Percentiles rank a stretch among this genome's conserved stretches.
Conservation (phyloP, 2,797 vertebrate species). For the Gymnocypris eckloni region DNA sequence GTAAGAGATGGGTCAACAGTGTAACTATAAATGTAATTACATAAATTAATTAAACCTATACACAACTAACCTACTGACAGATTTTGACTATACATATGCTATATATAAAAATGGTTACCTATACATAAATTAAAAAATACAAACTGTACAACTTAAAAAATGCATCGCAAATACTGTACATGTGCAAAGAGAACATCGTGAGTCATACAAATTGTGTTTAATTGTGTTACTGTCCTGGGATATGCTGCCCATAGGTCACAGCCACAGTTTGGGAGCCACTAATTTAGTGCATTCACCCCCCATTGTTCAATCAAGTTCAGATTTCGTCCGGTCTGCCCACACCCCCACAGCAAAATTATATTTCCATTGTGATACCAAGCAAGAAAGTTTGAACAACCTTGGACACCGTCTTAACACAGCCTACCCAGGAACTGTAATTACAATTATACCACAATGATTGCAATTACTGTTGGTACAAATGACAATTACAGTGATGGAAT, state of each 20-base stretch:
- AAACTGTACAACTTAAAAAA: too few relatives aligned
- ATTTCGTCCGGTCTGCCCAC: not conserved
- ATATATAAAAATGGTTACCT: too few relatives aligned
- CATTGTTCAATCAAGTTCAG: slow-evolving; percentile 10
- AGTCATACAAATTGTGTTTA: too few relatives aligned
- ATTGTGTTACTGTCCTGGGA: not conserved
- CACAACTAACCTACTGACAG: too few relatives aligned
- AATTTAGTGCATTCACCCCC: not conserved
- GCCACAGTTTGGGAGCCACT: not conserved
- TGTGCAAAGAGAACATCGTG: too few relatives aligned
- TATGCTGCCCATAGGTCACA: not conserved
- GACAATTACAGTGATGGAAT: slow-evolving; percentile 19
- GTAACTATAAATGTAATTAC: not conserved
- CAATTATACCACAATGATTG: slow-evolving; percentile 18
- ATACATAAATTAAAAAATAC: too few relatives aligned
- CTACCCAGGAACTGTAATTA: slow-evolving; percentile 69
- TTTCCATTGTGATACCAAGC: not conserved
- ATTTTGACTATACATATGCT: too few relatives aligned
- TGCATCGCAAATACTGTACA: too few relatives aligned
- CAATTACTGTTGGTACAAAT: slow-evolving; percentile 31
- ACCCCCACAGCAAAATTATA: not conserved
- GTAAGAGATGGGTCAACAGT: not conserved
- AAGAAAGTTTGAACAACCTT: not conserved
- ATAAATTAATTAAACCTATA: not conserved
- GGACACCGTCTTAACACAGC: slow-evolving; percentile 65